A percentile compares a stretch with the other conserved stretches of the same genome.
Evolutionary conservation across 2,113 vertebrate genomes (phyloP).

Genomic region (Trogon melanurus): DNA sequence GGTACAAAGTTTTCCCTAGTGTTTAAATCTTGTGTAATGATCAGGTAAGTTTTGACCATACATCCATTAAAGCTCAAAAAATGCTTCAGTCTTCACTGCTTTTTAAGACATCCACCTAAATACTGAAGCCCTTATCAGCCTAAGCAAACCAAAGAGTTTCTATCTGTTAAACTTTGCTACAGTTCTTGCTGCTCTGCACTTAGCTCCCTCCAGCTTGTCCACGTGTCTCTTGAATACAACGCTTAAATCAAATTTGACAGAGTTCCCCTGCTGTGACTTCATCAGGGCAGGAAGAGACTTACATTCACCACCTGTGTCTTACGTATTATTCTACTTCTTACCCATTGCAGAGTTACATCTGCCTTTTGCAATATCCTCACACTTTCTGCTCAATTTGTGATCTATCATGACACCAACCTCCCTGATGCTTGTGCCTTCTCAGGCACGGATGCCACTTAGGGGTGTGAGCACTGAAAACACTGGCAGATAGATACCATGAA

Average conservation of each 20-base stretch:
- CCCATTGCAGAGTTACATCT: background rate
- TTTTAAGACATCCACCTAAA: background rate
- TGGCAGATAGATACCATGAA: background rate
- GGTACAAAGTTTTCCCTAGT: background rate
- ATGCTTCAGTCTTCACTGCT: fast-evolving
- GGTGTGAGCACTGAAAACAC: background rate
- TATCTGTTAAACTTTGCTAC: background rate
- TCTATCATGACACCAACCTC: background rate
- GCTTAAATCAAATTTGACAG: background rate
- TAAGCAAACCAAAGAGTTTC: background rate
- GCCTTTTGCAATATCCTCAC: background rate
- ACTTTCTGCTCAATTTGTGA: background rate
- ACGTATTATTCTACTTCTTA: background rate
- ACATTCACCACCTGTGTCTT: background rate
- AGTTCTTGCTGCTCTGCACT: background rate
- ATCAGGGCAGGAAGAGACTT: background rate
- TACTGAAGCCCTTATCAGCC: background rate
- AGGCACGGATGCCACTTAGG: background rate
- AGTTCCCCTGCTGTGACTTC: background rate
- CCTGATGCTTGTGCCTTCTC: background rate
- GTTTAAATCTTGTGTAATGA: background rate
- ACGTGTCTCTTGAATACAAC: background rate
- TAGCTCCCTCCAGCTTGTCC: background rate
- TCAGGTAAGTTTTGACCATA: background rate
- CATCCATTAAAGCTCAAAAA: background rate